Conservation (phyloP, 30 jellyfish, hydroid and myxozoan species). For the Aurelia coerulea region DNA sequence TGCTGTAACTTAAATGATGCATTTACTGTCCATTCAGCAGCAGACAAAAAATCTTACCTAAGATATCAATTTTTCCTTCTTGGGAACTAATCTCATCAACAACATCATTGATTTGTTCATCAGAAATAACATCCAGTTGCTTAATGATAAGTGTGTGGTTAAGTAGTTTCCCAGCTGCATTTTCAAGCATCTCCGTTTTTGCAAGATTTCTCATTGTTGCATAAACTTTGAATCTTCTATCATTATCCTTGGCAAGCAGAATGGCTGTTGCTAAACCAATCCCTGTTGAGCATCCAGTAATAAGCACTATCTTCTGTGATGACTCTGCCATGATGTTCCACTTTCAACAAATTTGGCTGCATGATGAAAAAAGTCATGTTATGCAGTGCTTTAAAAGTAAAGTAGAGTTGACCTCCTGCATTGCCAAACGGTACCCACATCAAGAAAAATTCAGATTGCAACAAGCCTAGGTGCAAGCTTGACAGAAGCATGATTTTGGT, state of each 20-base stretch:
- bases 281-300: conserved; percentile 74
- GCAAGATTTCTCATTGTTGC: conserved; percentile 60
- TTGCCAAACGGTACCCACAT: too few relatives aligned
- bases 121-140: conserved; percentile 54
- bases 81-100: conserved; percentile 33
- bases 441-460: too few relatives aligned
- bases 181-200: conserved; percentile 18
- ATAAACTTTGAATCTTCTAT: conserved; percentile 38
- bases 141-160: conserved; percentile 33
- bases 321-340: not conserved
- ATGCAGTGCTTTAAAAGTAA: too few relatives aligned
- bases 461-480: too few relatives aligned
- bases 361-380: not conserved
- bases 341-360: not conserved
- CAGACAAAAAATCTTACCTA: conserved; percentile 14
- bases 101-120: conserved; percentile 27
- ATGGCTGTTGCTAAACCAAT: conserved; percentile 64
- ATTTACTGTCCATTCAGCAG: too few relatives aligned
- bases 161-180: conserved; percentile 33
- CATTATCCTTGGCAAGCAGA: conserved; percentile 57
- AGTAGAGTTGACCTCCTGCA: too few relatives aligned
- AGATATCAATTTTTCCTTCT: conserved; percentile 48
- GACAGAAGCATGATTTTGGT: too few relatives aligned
- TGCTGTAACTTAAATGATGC: too few relatives aligned
- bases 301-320: conserved; percentile 30